phyloP scores from a whole-genome alignment of 2,113 vertebrate genomes.

The Bufo bufo region DNA sequence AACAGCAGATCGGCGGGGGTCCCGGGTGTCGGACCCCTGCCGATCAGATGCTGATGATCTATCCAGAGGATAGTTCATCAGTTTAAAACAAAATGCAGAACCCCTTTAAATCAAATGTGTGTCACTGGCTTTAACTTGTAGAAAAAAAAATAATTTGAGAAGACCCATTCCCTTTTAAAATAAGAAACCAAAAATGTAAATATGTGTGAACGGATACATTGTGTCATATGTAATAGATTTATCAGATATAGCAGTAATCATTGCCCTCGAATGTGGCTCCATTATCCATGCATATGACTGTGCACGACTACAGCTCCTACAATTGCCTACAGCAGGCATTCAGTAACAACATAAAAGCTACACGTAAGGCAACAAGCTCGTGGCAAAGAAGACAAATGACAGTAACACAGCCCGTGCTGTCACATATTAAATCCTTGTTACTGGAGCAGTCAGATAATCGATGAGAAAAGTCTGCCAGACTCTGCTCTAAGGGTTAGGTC shows the following conservation, averaged over 20 bases:
- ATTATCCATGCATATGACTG: neutral
- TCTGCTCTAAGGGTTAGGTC: conserved; percentile 19
- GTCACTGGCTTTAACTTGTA: no score
- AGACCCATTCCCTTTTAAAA: no score
- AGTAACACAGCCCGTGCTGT: neutral
- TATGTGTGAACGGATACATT: neutral
- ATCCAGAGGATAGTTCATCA: no score
- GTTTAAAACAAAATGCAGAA: no score
- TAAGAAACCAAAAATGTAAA: no score
- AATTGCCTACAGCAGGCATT: neutral
- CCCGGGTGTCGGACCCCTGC: no score
- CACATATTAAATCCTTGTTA: conserved; percentile 28
- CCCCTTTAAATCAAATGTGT: no score
- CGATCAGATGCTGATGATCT: no score
- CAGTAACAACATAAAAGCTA: neutral
- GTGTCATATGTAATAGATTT: neutral
- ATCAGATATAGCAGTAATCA: no score
- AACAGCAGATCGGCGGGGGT: no score
- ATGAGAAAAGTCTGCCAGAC: conserved; percentile 15
- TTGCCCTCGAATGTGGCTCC: neutral
- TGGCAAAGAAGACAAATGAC: conserved; percentile 9
- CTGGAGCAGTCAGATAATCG: conserved; percentile 27
- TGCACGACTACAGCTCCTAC: neutral
- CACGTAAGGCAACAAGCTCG: neutral
- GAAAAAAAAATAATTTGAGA: no score